Base-by-base conservation (phyloP, 2,113 vertebrate species). In the Pseudorectes ferrugineus region DNA sequence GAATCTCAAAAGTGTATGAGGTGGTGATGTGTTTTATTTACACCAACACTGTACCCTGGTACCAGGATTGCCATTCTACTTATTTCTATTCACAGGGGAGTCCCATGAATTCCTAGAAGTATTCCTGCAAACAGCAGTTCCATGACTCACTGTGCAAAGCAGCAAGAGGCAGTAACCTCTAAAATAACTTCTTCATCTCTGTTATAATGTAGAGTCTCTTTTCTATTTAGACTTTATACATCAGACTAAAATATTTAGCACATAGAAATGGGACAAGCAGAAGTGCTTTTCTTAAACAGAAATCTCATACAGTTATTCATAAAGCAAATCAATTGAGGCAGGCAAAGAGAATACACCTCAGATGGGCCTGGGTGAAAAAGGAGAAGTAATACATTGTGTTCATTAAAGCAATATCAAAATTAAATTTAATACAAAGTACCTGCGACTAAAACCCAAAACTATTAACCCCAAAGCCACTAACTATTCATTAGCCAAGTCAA, bases 401-500 rank as follows among this genome's bases (percentile, higher is more conserved):
- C 80, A 92, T 97, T 94, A 94, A 96, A 97, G 91, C 84, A 91
- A 95, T 94, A 95, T 97, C 97, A 96, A 96, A 96, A 96, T 98
- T 98, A 96, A 94, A 96, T 97, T 97, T 97, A 96, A 94, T 95
- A 96, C 94, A 96, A 97, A 98, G 92, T 97, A 97, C 92, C 96
- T 95, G 97, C 97, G 96, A 98, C 96, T 96, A 96, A 97, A 96
- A 51, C 95, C 95, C 95, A 61, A 97, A 96, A 80, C 87, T 97
- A 98, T 98, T 98, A 98, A 98, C 97, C 97, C 96, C 96, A 97
- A 97, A 97, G 97, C 95, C 89, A 97, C 97, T 97, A 95, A 97
- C 97, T 97, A 97, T 97, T 98, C 97, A 98, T 98, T 97, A 98
- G 95, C 96, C 93, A 96, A 98, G 96, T 97, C 98, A 97, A 97